A percentile compares a stretch with the other conserved stretches of the same genome.
Evolutionary conservation across 2,888 invertebrate species (phyloP).

Genomic region (Stenolophus ochropezus): DNA sequence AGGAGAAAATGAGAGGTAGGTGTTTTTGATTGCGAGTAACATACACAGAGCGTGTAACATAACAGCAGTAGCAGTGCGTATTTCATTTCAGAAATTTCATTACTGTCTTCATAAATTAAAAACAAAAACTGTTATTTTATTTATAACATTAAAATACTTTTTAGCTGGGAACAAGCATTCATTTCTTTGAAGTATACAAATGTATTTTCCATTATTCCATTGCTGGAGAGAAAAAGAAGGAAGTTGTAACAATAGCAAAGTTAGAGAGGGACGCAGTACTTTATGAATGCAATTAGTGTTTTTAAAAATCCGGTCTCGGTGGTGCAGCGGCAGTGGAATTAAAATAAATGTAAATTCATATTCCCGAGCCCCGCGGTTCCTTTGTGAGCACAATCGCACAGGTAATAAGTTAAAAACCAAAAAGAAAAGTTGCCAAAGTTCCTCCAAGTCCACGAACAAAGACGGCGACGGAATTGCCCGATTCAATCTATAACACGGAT

Average conservation of each 20-base stretch:
- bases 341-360: slow-evolving; percentile 60
- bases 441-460: neutral
- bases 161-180: slow-evolving; percentile 16
- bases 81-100: neutral
- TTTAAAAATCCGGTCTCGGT: slow-evolving; percentile 58
- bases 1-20: neutral
- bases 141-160: slow-evolving; percentile 34
- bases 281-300: slow-evolving; percentile 59
- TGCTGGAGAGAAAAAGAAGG: slow-evolving; percentile 22
- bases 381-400: slow-evolving; percentile 59
- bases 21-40: neutral
- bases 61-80: neutral
- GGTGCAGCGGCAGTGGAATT: slow-evolving; percentile 49
- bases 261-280: slow-evolving; percentile 32
- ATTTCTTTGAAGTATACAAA: slow-evolving; percentile 50
- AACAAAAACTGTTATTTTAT: slow-evolving; percentile 28
- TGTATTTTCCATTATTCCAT: slow-evolving; percentile 53
- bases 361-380: slow-evolving; percentile 53
- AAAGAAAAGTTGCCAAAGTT: slow-evolving; percentile 57
- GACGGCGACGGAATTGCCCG: neutral
- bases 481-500: neutral
- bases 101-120: slow-evolving; percentile 4
- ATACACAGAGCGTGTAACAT: neutral
- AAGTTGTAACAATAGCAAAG: neutral
- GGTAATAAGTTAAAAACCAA: slow-evolving; percentile 60